A percentile compares a stretch with the other conserved stretches of the same genome.
These are phyloP conservation scores for Rhizoglyphus robini DNA, from an alignment of 1,140 invertebrate genomes.

Conservation along the genomic window DNA sequence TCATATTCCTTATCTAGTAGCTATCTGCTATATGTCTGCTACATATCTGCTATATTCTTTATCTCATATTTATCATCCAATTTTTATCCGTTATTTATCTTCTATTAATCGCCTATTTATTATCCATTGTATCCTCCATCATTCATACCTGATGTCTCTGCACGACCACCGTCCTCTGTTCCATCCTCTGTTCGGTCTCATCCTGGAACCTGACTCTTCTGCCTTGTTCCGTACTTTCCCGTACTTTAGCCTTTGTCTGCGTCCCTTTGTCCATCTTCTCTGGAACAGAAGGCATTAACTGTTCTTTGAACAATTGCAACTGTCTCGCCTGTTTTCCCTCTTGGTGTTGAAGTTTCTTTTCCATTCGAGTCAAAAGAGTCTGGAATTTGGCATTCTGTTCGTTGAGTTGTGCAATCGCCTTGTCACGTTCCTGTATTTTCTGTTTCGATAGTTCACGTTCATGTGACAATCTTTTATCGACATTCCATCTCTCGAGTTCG, in stretches of 20 bases:
- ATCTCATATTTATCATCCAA: too few species aligned
- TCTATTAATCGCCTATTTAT: too few species aligned
- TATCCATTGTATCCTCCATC: too few species aligned
- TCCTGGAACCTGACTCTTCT: not conserved
- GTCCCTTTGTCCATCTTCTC: not conserved
- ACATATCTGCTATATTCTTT: too few species aligned
- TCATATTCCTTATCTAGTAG: too few species aligned
- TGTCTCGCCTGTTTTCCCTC: not conserved
- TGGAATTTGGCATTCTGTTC: not conserved
- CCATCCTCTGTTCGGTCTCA: not conserved
- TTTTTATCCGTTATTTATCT: too few species aligned
- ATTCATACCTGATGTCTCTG: not conserved
- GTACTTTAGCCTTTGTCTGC: not conserved
- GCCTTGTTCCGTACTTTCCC: not conserved
- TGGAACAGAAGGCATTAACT: not conserved
- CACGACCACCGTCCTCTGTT: not conserved
- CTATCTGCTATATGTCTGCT: too few species aligned
- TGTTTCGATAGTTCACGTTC: too few species aligned
- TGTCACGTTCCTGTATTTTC: not conserved
- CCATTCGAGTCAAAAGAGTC: not conserved
- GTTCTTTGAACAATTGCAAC: not conserved
- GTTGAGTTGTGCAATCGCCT: not conserved
- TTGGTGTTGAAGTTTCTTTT: slow-evolving; percentile 6
- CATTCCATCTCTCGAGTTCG: not conserved
- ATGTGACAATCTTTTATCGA: slow-evolving; percentile 4